Evolutionary conservation across 2,888 invertebrate species (phyloP).

Genomic region (Priapulus caudatus): DNA sequence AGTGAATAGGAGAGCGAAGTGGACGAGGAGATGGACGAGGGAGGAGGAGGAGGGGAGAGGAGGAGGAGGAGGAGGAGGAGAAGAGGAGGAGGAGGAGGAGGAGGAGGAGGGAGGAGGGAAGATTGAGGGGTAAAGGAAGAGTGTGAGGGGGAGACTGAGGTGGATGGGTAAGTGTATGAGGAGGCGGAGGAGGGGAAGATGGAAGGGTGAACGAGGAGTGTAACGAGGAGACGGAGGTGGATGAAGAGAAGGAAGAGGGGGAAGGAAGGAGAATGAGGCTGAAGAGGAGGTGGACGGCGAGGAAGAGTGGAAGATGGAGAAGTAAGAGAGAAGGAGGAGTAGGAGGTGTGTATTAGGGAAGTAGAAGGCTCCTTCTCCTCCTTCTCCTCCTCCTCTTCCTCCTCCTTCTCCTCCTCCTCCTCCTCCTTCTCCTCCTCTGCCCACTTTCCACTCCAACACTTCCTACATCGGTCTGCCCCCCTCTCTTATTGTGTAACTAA

Average conservation of each 20-base stretch:
- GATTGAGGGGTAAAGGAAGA: not conserved
- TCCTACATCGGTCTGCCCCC: too few relatives aligned
- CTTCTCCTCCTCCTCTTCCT: constrained; percentile 13
- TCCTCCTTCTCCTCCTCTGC: too few relatives aligned
- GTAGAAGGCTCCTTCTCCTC: constrained; percentile 17
- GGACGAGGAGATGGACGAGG: constrained; percentile 14
- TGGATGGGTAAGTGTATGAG: not conserved
- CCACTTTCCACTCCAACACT: too few relatives aligned
- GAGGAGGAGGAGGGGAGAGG: constrained; percentile 18
- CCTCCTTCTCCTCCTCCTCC: constrained; percentile 21
- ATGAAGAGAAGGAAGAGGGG: not conserved
- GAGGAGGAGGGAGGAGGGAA: too few relatives aligned
- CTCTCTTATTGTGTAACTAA: too few relatives aligned
- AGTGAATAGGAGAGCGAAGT: constrained; percentile 14
- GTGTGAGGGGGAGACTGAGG: not conserved
- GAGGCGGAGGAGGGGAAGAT: not conserved
- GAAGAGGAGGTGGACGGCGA: constrained; percentile 9
- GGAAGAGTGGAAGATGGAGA: too few relatives aligned
- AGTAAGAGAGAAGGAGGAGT: not conserved
- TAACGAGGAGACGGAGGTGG: constrained; percentile 13
- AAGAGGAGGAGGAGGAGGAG: constrained; percentile 9
- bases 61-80: constrained; percentile 15
- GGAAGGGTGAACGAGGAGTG: not conserved
- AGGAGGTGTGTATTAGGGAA: constrained; percentile 16
- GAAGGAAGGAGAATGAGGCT: constrained; percentile 5